Conservation (phyloP, 2,113 vertebrate species). For the Oryctolagus cuniculus region mOryCun1.1 NC_091438.1:77794501-77795000, state of each 20-base stretch:
- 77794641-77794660: neutral
- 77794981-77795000: no score
- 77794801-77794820: conserved; percentile 35
- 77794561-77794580: conserved; percentile 19
- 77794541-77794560: neutral
- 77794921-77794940: neutral
- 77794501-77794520: neutral
- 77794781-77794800: conserved; percentile 17
- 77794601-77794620: neutral
- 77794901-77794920: conserved; percentile 55
- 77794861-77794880: conserved; percentile 52
- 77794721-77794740: neutral
- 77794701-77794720: neutral
- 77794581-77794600: neutral
- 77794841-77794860: neutral
- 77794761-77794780: conserved; percentile 11
- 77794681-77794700: conserved; percentile 6
- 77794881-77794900: neutral
- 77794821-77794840: conserved; percentile 19
- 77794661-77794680: conserved; percentile 24
- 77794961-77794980: no score
- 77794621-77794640: neutral
- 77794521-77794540: neutral
- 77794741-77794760: neutral
- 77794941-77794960: no score